Conservation (phyloP, 2,888 invertebrate species). For the Galeruca laticollis region DNA sequence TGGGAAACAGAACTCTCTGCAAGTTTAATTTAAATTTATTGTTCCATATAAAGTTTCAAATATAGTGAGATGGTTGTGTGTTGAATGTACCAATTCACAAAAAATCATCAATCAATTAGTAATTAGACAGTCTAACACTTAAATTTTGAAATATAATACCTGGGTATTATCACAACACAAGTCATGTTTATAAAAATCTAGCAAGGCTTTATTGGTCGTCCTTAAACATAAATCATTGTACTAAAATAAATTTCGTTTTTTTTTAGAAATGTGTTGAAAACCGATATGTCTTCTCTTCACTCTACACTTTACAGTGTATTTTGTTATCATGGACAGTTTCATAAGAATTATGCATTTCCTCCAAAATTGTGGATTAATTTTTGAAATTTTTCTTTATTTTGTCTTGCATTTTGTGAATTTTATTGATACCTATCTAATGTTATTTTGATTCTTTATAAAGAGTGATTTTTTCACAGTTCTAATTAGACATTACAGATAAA, state of each 20-base stretch:
- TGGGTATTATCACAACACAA: background rate
- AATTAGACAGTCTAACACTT: constrained; percentile 5
- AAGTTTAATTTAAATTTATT: constrained; percentile 1
- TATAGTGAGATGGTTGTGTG: background rate
- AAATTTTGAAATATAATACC: constrained; percentile 7
- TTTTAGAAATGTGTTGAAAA: background rate
- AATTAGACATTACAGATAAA: too few species aligned
- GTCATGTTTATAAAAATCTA: background rate
- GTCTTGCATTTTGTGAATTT: too few species aligned
- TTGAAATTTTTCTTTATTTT: too few species aligned
- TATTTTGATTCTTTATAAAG: too few species aligned
- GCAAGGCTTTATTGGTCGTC: background rate
- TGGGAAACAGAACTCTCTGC: constrained; percentile 5
- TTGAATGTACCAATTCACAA: background rate
- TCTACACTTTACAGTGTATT: background rate
- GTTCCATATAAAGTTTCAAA: constrained; percentile 6
- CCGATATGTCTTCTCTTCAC: background rate
- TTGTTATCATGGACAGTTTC: too few species aligned
- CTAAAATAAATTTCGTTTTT: background rate
- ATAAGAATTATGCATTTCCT: too few species aligned
- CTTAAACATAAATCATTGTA: background rate
- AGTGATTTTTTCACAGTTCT: too few species aligned
- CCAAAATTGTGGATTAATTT: too few species aligned
- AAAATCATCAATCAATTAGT: constrained; percentile 7
- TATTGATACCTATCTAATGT: too few species aligned